These are phyloP conservation scores for Lordiphosa andalusiaca DNA, from an alignment of 2,888 invertebrate genomes.

Conservation along the genomic window DNA sequence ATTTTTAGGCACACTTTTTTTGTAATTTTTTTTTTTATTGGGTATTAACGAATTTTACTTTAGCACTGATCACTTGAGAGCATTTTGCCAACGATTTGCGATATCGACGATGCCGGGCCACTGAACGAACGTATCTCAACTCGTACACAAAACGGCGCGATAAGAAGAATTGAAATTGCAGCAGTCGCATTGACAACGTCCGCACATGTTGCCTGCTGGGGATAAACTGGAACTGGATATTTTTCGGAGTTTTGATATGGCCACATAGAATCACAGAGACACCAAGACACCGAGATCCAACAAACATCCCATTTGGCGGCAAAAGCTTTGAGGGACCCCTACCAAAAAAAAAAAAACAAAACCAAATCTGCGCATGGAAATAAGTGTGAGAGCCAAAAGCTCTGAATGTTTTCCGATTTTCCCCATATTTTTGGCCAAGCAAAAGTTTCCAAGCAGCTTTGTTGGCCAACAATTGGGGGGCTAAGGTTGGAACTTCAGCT, in stretches of 20 bases:
- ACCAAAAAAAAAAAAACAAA: constrained; percentile 38
- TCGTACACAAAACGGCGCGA: constrained; percentile 2
- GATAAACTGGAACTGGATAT: constrained; percentile 79
- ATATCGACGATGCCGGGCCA: no score
- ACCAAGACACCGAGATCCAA: constrained; percentile 40
- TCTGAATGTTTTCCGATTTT: constrained; percentile 19
- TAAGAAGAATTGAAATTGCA: constrained; percentile 31
- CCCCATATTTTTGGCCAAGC: constrained; percentile 22
- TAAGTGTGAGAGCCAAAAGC: constrained; percentile 11
- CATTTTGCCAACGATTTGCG: no score
- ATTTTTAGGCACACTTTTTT: constrained; percentile 21
- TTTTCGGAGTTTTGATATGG: constrained; percentile 68
- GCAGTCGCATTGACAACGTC: constrained; percentile 66
- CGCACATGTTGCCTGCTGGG: constrained; percentile 80
- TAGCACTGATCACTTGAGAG: no score
- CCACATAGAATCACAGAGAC: constrained; percentile 61
- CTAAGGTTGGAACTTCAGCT: neutral
- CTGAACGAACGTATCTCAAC: no score
- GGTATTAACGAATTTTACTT: neutral
- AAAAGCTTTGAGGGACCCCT: constrained; percentile 8
- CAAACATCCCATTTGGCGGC: constrained; percentile 10
- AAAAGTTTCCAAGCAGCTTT: constrained; percentile 9
- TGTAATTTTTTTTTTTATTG: no score
- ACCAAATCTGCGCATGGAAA: constrained; percentile 35
- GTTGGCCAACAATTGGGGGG: neutral